A percentile compares a stretch with the other conserved stretches of the same genome.
Evolutionary conservation across 2,888 invertebrate species (phyloP).

Genomic region (Nysson spinosus): DNA sequence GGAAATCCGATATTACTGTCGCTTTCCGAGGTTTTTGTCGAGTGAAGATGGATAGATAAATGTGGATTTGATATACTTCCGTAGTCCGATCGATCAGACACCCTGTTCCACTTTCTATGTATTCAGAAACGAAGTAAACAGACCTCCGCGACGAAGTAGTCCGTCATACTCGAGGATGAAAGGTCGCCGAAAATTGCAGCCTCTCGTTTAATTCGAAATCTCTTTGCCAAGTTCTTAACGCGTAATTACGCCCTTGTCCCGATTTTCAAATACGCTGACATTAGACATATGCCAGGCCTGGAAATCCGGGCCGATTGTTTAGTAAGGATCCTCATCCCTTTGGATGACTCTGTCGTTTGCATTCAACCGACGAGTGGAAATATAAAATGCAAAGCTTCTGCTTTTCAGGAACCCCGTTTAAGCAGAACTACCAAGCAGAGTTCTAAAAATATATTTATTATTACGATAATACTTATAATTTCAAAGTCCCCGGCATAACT

Average conservation of each 20-base stretch:
- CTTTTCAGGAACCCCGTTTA: no score
- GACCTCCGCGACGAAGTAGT: neutral
- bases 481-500: no score
- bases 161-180: constrained; percentile 8
- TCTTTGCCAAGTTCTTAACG: constrained; percentile 40
- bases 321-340: no score
- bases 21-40: constrained; percentile 14
- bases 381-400: no score
- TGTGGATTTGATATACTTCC: constrained; percentile 40
- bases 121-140: constrained; percentile 32
- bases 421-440: no score
- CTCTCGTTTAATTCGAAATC: constrained; percentile 46
- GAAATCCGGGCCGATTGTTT: neutral
- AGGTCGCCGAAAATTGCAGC: constrained; percentile 48
- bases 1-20: constrained; percentile 18
- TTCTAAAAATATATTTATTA: no score
- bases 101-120: constrained; percentile 22
- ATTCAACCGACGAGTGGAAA: no score
- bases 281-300: constrained; percentile 34
- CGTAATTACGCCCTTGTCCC: constrained; percentile 42
- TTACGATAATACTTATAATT: no score
- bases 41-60: constrained; percentile 44
- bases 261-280: constrained; percentile 46
- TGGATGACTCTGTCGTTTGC: no score
- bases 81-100: constrained; percentile 48